A percentile compares a stretch with the other conserved stretches of the same genome.
These are phyloP conservation scores for Lycodopsis pacificus DNA, from an alignment of 2,797 vertebrate genomes.

Conservation along the genomic window DNA sequence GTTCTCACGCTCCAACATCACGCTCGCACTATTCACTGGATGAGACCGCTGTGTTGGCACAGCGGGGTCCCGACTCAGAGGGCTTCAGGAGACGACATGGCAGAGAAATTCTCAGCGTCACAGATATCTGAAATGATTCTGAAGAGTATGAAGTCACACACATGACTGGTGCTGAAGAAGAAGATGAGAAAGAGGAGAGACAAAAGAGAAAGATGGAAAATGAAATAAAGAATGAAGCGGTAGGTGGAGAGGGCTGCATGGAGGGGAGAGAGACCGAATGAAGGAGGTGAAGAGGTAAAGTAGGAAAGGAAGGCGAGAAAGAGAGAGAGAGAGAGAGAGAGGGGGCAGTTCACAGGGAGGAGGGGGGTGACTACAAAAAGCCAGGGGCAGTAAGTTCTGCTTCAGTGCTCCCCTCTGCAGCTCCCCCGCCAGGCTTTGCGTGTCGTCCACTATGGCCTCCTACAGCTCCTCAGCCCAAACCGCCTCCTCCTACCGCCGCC, in stretches of 20 bases:
- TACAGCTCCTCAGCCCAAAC: conserved; percentile 87
- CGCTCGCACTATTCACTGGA: too few relatives aligned
- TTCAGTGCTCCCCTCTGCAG: conserved; percentile 65
- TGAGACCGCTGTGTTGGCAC: too few relatives aligned
- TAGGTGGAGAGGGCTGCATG: neutral
- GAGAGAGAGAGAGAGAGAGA: too few relatives aligned
- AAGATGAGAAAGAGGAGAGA: neutral
- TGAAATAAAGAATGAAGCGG: neutral
- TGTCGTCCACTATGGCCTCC: conserved; percentile 83
- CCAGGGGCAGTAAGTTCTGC: conserved; percentile 17
- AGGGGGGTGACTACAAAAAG: conserved; percentile 79
- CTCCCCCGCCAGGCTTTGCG: conserved; percentile 70
- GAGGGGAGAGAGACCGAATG: neutral
- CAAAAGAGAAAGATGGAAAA: neutral
- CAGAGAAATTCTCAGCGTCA: too few relatives aligned
- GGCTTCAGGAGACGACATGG: too few relatives aligned
- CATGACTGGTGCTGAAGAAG: too few relatives aligned
- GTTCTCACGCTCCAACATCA: too few relatives aligned
- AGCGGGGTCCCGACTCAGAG: too few relatives aligned
- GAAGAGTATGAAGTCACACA: too few relatives aligned
- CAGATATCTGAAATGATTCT: too few relatives aligned
- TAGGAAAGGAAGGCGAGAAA: neutral
- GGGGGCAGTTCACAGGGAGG: conserved; percentile 38
- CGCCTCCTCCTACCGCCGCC: conserved; percentile 90
- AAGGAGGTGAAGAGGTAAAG: neutral